These are phyloP conservation scores for Aleiodes testaceus DNA, from an alignment of 2,888 invertebrate species.

Conservation along the genomic window DNA sequence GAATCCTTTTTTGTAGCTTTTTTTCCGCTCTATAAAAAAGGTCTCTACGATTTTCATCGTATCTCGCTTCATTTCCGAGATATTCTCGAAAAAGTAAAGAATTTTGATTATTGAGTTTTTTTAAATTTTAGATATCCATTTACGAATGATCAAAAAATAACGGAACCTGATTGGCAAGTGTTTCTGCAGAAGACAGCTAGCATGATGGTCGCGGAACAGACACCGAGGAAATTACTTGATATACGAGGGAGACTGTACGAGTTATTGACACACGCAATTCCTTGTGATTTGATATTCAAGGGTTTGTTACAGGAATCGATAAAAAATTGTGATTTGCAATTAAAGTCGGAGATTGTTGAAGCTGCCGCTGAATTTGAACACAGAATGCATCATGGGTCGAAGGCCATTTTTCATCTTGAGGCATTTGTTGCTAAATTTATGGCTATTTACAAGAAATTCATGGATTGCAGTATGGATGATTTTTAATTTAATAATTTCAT, in stretches of 20 bases:
- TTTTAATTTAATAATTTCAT: slow-evolving; percentile 61
- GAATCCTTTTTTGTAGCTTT: too few species aligned
- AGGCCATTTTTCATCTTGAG: slow-evolving; percentile 96
- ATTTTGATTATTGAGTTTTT: slow-evolving; percentile 28
- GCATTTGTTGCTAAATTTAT: slow-evolving; percentile 98
- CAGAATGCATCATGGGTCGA: slow-evolving; percentile 92
- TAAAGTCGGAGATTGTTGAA: slow-evolving; percentile 89
- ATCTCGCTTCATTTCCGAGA: too few species aligned
- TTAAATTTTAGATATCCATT: slow-evolving; percentile 81
- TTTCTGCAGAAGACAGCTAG: slow-evolving; percentile 90
- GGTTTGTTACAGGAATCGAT: slow-evolving; percentile 89
- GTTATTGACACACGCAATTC: slow-evolving; percentile 93
- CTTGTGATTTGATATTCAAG: slow-evolving; percentile 92
- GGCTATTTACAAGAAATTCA: slow-evolving; percentile 92
- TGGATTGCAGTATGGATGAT: slow-evolving; percentile 82
- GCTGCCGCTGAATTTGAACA: slow-evolving; percentile 94
- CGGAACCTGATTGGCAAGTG: slow-evolving; percentile 94
- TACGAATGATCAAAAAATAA: slow-evolving; percentile 83
- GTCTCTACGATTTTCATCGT: too few species aligned
- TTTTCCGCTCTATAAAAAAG: too few species aligned
- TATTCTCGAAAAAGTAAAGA: not conserved
- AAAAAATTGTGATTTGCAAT: slow-evolving; percentile 90
- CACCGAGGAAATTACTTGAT: slow-evolving; percentile 86
- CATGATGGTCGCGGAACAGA: slow-evolving; percentile 90
- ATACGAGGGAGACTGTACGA: slow-evolving; percentile 94